A percentile compares a stretch with the other conserved stretches of the same genome.
Evolutionary conservation across 2,888 invertebrate species (phyloP).

Genomic region (Metellina segmentata): DNA sequence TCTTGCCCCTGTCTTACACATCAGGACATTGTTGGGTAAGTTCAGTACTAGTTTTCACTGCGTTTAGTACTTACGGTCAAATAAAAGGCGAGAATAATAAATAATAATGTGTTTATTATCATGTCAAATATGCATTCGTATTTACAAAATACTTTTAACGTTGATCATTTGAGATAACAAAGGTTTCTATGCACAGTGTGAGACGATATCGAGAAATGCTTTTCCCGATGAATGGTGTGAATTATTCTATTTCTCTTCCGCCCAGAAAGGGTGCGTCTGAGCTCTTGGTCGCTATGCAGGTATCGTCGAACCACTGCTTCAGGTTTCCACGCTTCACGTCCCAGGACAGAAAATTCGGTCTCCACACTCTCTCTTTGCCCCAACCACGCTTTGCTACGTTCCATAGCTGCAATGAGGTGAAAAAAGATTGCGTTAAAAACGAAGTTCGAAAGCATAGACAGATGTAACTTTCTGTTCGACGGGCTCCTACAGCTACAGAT

Average conservation of each 20-base stretch:
- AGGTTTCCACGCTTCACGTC: conserved; percentile 36
- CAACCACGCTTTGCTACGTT: conserved; percentile 59
- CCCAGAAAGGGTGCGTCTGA: neutral
- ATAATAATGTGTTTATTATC: too few species aligned
- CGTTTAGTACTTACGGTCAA: too few species aligned
- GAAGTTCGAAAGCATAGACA: too few species aligned
- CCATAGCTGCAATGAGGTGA: conserved; percentile 56
- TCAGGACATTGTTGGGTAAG: too few species aligned
- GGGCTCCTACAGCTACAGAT: too few species aligned
- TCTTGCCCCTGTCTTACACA: too few species aligned
- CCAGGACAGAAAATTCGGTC: conserved; percentile 69
- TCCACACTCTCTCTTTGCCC: conserved; percentile 59
- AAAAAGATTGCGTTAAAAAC: too few species aligned
- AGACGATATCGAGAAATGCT: neutral
- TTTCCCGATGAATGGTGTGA: too few species aligned
- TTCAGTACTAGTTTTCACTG: too few species aligned
- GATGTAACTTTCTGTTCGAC: too few species aligned
- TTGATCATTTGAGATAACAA: neutral
- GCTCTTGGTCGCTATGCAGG: conserved; percentile 41
- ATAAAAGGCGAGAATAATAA: neutral
- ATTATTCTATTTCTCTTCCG: conserved; percentile 62
- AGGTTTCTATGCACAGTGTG: too few species aligned
- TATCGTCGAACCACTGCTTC: conserved; percentile 67
- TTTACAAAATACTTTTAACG: neutral
- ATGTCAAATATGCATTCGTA: too few species aligned